Percentiles rank a stretch among this genome's conserved stretches.
Conservation (phyloP, 2,797 vertebrate species). For the Chrysocyon brachyurus region DNA sequence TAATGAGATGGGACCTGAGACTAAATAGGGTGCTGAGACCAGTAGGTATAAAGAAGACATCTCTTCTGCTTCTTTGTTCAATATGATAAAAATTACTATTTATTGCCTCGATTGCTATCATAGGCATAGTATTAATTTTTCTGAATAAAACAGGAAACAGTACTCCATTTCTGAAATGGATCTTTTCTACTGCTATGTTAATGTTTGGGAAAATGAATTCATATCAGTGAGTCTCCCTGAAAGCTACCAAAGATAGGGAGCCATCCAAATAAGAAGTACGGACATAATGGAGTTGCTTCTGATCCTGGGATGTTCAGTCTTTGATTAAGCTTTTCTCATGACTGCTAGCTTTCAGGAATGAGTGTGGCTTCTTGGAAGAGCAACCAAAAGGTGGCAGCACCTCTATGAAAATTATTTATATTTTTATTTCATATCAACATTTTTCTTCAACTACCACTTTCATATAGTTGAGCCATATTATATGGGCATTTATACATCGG, state of each 20-base stretch:
- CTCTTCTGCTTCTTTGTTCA: conserved; percentile 12
- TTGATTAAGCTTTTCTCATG: background rate
- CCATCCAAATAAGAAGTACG: background rate
- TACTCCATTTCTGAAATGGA: conserved; percentile 52
- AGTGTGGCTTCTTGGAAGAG: background rate
- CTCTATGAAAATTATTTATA: conserved; percentile 81
- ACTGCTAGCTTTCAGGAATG: background rate
- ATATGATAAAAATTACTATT: background rate
- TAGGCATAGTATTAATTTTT: background rate
- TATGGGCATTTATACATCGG: background rate
- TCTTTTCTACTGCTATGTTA: conserved; percentile 39
- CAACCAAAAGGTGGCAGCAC: conserved; percentile 88
- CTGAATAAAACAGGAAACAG: background rate
- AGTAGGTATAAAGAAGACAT: background rate
- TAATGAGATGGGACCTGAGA: background rate
- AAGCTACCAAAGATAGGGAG: background rate
- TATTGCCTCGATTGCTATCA: background rate
- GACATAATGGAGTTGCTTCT: background rate
- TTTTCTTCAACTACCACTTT: background rate
- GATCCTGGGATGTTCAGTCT: background rate
- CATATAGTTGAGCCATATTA: background rate
- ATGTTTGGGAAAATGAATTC: conserved; percentile 38
- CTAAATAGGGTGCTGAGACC: background rate
- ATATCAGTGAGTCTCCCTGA: background rate
- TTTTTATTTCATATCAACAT: background rate